A percentile compares a stretch with the other conserved stretches of the same genome.
Evolutionary conservation across 92 coral and sea anemone species (phyloP).

Genomic region (Porites divaricata): DNA sequence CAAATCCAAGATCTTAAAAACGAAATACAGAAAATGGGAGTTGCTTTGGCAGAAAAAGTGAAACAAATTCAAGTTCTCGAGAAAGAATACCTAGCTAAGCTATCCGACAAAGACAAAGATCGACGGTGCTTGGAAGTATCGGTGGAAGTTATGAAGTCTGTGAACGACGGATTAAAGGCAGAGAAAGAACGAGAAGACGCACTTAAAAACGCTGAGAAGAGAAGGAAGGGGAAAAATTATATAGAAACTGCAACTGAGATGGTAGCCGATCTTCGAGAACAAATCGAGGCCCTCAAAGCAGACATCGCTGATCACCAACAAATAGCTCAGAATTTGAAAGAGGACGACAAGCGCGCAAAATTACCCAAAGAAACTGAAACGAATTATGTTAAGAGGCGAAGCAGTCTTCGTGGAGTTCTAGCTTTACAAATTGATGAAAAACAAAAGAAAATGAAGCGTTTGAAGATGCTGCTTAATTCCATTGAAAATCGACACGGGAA

Average conservation of each 20-base stretch:
- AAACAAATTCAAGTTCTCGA: slow-evolving; percentile 53
- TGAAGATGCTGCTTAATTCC: slow-evolving; percentile 57
- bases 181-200: slow-evolving; percentile 76
- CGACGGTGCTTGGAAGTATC: slow-evolving; percentile 58
- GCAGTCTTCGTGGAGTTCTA: slow-evolving; percentile 66
- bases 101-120: slow-evolving; percentile 63
- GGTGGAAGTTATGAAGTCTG: slow-evolving; percentile 61
- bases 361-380: slow-evolving; percentile 20
- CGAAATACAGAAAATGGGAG: slow-evolving; percentile 56
- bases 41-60: slow-evolving; percentile 56
- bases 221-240: slow-evolving; percentile 25
- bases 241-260: slow-evolving; percentile 39
- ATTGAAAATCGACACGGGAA: slow-evolving; percentile 39
- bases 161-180: slow-evolving; percentile 67
- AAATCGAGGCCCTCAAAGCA: slow-evolving; percentile 51
- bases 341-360: slow-evolving; percentile 35
- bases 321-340: slow-evolving; percentile 64
- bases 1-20: slow-evolving; percentile 58
- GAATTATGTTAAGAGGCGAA: slow-evolving; percentile 57
- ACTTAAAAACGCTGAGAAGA: slow-evolving; percentile 51
- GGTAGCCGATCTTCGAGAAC: slow-evolving; percentile 50
- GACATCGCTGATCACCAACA: slow-evolving; percentile 38
- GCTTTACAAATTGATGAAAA: slow-evolving; percentile 70
- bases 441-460: slow-evolving; percentile 69
- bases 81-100: slow-evolving; percentile 42